Evolutionary conservation across 2,113 vertebrate genomes (phyloP).

Genomic region (Cynoglossus semilaevis): DNA sequence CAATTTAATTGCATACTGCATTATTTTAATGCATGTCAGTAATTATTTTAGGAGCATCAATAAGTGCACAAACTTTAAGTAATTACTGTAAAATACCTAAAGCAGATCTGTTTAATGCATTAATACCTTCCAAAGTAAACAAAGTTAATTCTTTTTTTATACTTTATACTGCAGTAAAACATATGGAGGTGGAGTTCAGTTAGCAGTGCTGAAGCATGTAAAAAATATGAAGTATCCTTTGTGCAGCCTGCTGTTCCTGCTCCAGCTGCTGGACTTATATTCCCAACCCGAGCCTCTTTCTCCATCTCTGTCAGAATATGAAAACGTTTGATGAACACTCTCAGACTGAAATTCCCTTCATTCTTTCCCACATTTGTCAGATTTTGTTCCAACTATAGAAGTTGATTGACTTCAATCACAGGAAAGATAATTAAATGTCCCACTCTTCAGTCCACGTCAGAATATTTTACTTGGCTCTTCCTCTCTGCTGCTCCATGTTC

Average conservation of each 20-base stretch:
- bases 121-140: too few species aligned
- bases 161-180: too few species aligned
- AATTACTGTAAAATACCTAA: too few species aligned
- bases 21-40: too few species aligned
- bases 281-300: slow-evolving; percentile 1
- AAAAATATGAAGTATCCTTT: slow-evolving; percentile 19
- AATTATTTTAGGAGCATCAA: too few species aligned
- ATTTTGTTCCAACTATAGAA: slow-evolving; percentile 26
- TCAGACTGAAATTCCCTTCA: slow-evolving; percentile 26
- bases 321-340: slow-evolving; percentile 6
- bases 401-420: slow-evolving; percentile 41
- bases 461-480: slow-evolving; percentile 35
- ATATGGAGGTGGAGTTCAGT: background rate
- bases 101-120: too few species aligned
- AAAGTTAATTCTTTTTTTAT: too few species aligned
- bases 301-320: slow-evolving; percentile 3
- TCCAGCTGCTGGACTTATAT: slow-evolving; percentile 20
- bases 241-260: slow-evolving; percentile 16
- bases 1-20: too few species aligned
- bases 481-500: slow-evolving; percentile 11
- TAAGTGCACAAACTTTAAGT: too few species aligned
- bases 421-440: slow-evolving; percentile 44
- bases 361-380: slow-evolving; percentile 5
- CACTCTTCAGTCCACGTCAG: slow-evolving; percentile 38
- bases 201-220: slow-evolving; percentile 16